Base-by-base conservation (phyloP, 2,797 vertebrate genomes). In the Petrocephalus sullivani region DNA sequence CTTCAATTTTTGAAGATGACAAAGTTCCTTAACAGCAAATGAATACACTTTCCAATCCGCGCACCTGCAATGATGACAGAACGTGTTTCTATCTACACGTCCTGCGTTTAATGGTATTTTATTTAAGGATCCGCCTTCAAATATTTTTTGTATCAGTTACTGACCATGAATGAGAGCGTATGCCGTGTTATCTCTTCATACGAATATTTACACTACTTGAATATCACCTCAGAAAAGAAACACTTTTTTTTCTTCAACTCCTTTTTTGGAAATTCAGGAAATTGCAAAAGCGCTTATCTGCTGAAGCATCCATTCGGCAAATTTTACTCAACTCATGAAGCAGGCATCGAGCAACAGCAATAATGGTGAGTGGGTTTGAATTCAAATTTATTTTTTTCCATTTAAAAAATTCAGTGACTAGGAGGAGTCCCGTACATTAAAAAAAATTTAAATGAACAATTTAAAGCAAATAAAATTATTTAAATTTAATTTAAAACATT, bases 191-290 rank as follows among this genome's bases (percentile, higher is more conserved):
- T 53, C 21, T 71, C 58, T 89, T 71, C 8, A 23, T 23, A 14
- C 46, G n/a, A 87, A 67, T 85, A 37, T 16, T 19, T 46, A 12
- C 4, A 51, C 9, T 67, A 64, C 10, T n/a, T 49, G 5, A 67
- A 49, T 21, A n/a, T 21, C 37, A 64, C 49, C 58, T 49, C 4
- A 2, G 28, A 33, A 60, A 86, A 33, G 10, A 57, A 37, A n/a
- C 3, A 1, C 14, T 5, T 23, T 37, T 87, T 67, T 87, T 87
- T 64, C 28, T 46, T 6, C 16, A 16, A 10, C 49, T 87, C 86
- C 86, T 54, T 67, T 67, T 87, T 87, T 71, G 60, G 61, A 67
- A 21, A 67, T 10, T 7, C 86, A 87, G 86, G 86, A 87, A 87
- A 87, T 60, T 71, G 21, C 61, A 86, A 21, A n/a, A 46, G 33